Conservation (phyloP, 2,888 invertebrate species). For the Acrobasis repandana region DNA sequence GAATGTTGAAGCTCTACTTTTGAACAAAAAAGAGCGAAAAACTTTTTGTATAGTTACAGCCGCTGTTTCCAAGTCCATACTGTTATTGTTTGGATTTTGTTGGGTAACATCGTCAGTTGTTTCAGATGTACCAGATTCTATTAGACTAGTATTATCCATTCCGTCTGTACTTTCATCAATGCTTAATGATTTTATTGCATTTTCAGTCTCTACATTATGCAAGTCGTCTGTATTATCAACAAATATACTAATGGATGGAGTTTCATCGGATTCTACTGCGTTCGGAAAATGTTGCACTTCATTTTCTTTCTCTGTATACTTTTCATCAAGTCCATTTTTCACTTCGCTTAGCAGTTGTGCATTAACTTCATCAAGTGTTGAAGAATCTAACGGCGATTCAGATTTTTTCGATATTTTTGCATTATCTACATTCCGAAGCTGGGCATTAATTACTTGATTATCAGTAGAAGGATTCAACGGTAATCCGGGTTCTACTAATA, state of each 20-base stretch:
- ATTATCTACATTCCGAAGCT: not conserved
- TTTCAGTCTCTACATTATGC: constrained; percentile 1
- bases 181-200: constrained; percentile 13
- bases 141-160: constrained; percentile 30
- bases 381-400: not conserved
- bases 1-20: constrained; percentile 69
- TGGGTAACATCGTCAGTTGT: constrained; percentile 26
- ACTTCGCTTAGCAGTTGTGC: not conserved
- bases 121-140: constrained; percentile 26
- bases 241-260: not conserved
- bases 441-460: no score
- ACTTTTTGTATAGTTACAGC: constrained; percentile 84
- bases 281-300: not conserved
- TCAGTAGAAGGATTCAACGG: not conserved
- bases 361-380: not conserved
- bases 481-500: not conserved
- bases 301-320: not conserved
- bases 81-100: constrained; percentile 37
- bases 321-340: not conserved
- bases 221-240: not conserved
- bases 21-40: constrained; percentile 75
- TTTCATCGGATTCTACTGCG: not conserved
- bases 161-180: constrained; percentile 26
- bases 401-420: not conserved
- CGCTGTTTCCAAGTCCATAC: constrained; percentile 77